Conservation (phyloP, 2,888 invertebrate species). For the Caenorhabditis panamensis region DNA sequence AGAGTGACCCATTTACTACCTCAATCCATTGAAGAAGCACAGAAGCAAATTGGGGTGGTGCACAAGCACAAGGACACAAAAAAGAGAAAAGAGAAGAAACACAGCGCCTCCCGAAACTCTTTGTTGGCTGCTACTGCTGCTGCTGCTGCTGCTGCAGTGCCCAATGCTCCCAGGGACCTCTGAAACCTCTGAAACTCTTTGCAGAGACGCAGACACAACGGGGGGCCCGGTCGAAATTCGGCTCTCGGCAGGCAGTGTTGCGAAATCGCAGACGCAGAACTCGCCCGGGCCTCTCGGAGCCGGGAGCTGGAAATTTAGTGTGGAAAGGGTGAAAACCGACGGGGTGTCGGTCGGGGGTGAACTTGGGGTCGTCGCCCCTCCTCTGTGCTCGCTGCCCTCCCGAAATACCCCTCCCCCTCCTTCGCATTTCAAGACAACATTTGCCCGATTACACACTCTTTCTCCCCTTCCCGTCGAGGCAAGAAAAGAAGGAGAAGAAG, state of each 20-base stretch:
- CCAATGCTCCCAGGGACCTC: slow-evolving; percentile 33
- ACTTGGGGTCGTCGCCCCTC: slow-evolving; percentile 9
- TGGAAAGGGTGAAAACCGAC: background rate
- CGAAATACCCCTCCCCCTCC: background rate
- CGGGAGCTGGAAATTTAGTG: slow-evolving; percentile 44
- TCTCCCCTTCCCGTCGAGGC: slow-evolving; percentile 1
- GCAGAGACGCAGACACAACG: slow-evolving; percentile 29
- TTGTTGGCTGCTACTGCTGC: slow-evolving; percentile 1
- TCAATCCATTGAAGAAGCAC: background rate
- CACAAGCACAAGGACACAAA: background rate
- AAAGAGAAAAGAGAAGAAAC: background rate
- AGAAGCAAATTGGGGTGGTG: slow-evolving; percentile 12
- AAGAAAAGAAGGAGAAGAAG: slow-evolving; percentile 19
- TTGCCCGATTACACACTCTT: slow-evolving; percentile 45
- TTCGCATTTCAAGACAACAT: slow-evolving; percentile 50
- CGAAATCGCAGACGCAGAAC: slow-evolving; percentile 2
- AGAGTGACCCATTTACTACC: too few relatives aligned
- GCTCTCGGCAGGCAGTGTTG: background rate
- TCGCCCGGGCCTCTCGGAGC: background rate
- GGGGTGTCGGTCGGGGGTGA: slow-evolving; percentile 8
- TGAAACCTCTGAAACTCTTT: slow-evolving; percentile 54
- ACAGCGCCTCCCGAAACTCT: background rate
- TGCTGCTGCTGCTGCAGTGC: too few relatives aligned
- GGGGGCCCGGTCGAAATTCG: background rate
- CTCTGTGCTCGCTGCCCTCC: too few relatives aligned